Base-by-base conservation (phyloP, 2,113 vertebrate species). In the Planiliza haematocheilus region DNA sequence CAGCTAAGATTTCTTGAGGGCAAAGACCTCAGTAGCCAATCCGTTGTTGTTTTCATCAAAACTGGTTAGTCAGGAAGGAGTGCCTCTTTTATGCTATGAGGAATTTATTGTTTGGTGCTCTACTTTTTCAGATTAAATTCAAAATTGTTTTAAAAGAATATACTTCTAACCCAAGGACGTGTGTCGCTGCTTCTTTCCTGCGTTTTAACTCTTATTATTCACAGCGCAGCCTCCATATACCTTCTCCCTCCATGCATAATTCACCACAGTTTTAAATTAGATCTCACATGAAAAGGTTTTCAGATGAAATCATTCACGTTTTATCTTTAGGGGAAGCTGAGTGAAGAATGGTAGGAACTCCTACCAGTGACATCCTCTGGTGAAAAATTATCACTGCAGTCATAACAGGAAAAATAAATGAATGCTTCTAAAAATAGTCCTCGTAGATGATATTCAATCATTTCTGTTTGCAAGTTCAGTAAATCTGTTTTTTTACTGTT, bases 101-200 rank as follows among this genome's bases (percentile, higher is more conserved):
- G 84, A 89, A 82, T 87, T 85, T 88, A 89, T 88, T 89, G 87
- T 91, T 91, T 91, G 91, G 90, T 92, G 91, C 91, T 92, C 89
- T 83, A 90, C 86, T 91, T 91, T 92, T 89, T 79, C 86, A 91
- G 49, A 90, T 91, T 89, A 88, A 90, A 91, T 75, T 86, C 39
- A 79, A 86, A 90, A 81, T 77, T 87, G 85, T 88, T 91, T 91
- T 63, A 88, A 91, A 86, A 92, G 74, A 90, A 90, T 78, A 85
- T 85, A 86, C 81, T 86, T 86, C 78, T 65, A 79, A 90, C 81
- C 77, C 70, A 79, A 84, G 46, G 50, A 70, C 62, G 81, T 89
- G 84, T 91, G 85, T 90, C 8, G 72, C 50, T 34, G 72, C 55
- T 88, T 81, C 60, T 89, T 91, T 79, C 59, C 9, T 0, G 24